Base-by-base conservation (phyloP, 1,140 invertebrate genomes). In the Brachionus koreanus region DNA sequence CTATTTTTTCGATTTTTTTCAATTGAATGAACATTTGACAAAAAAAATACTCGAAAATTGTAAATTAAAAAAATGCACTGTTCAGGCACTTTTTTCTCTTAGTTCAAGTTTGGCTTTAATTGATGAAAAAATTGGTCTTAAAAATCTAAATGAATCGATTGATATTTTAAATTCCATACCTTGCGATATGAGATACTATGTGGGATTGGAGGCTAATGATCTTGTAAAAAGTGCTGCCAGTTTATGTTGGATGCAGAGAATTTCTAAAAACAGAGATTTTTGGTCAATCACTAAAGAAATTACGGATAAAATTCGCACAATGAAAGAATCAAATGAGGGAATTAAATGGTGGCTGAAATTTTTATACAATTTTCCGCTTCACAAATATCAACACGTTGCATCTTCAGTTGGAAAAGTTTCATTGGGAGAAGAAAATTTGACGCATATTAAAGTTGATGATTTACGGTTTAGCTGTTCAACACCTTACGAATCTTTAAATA, bases 1-100 rank as follows among this genome's bases (percentile, higher is more conserved):
- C 37, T 69, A 69, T 69, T 37, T 9, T 69, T 69, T 69, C 16
- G 65, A 69, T 10, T 69, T 69, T 69, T 69, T 69, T 69, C 65
- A 69, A 69, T 39, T 69, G 9, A 23, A 39, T 39, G 65, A 69
- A 69, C 33, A 69, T 39, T 39, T 39, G 35, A 69, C 33, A 10
- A 3, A 37, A 39, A 37, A 69, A 69, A 39, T 69, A 16, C 10
- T 69, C 7, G 6, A 37, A 69, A 69, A 69, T 69, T 69, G 65
- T 69, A 69, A 69, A 69, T 39, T 12, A 39, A 69, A 69, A 39
- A 69, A 69, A n/a, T 69, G 65, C 37, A 69, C 33, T n/a, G n/a
- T 69, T n/a, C 65, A 69, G 19, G 65, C 33, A 3, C n/a, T 69
- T 37, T 69, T 69, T 69, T 69, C 65, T 16, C 16, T 69, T 12